Evolutionary conservation across 1,140 invertebrate genomes (phyloP).

Genomic region (Drepana arcuata): DNA sequence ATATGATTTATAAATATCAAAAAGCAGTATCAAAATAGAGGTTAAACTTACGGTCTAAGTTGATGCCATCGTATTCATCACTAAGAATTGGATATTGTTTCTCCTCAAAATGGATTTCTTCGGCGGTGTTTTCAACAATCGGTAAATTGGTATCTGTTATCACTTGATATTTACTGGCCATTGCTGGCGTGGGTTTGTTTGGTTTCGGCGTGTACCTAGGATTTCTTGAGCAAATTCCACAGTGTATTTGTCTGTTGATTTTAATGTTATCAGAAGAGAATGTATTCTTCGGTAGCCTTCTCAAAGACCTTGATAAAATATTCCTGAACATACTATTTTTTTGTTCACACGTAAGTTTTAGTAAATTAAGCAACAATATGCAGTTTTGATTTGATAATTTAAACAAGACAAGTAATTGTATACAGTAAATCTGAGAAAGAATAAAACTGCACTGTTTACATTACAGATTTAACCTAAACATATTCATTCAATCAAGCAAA

Average conservation of each 20-base stretch:
- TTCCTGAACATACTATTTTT: conserved; percentile 28
- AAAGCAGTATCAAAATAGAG: conserved; percentile 2
- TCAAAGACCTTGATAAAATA: conserved; percentile 15
- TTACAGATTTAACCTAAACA: too few species aligned
- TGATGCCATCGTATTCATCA: conserved; percentile 71
- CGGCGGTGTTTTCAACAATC: conserved; percentile 78
- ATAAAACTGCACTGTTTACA: too few species aligned
- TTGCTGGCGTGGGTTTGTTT: conserved; percentile 38
- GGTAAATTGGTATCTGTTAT: conserved; percentile 76
- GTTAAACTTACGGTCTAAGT: conserved; percentile 57
- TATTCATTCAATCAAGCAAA: too few species aligned
- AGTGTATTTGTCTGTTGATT: conserved; percentile 32
- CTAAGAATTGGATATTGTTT: conserved; percentile 49
- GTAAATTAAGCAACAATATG: too few species aligned
- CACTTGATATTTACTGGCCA: conserved; percentile 71
- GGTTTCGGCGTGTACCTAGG: conserved; percentile 64
- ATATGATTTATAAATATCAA: not conserved
- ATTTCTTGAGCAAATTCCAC: conserved; percentile 65
- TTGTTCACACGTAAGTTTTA: too few species aligned
- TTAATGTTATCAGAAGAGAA: conserved; percentile 10
- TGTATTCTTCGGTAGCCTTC: conserved; percentile 7
- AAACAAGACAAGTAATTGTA: too few species aligned
- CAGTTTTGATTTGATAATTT: too few species aligned
- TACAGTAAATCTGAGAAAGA: too few species aligned
- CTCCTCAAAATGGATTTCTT: conserved; percentile 71